Evolutionary conservation across 2,797 vertebrate species (phyloP).

Genomic region (Aeoliscus strigatus): DNA sequence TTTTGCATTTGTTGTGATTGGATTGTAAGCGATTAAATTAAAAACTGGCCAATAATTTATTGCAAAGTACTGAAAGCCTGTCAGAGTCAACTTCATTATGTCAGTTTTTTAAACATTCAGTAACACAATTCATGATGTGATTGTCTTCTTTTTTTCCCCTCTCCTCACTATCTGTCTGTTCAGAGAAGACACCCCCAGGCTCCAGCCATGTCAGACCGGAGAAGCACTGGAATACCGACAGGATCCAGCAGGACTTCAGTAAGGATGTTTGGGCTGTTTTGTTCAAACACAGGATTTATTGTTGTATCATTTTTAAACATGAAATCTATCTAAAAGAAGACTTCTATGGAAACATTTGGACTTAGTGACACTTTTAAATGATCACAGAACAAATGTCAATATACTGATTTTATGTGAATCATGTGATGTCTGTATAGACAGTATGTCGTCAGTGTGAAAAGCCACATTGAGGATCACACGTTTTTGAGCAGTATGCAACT

Average conservation of each 20-base stretch:
- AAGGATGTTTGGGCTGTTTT: too few species aligned
- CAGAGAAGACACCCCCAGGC: neutral
- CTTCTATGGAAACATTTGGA: too few species aligned
- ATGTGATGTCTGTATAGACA: slow-evolving; percentile 24
- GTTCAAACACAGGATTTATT: too few species aligned
- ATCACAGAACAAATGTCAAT: slow-evolving; percentile 14
- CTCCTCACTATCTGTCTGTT: slow-evolving; percentile 1
- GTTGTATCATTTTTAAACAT: too few species aligned
- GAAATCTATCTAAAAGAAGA: too few species aligned
- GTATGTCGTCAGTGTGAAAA: slow-evolving; percentile 7
- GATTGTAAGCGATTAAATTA: slow-evolving; percentile 14
- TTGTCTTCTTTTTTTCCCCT: slow-evolving; percentile 2
- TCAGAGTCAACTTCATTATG: too few species aligned
- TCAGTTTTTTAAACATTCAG: neutral
- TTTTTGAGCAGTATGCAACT: slow-evolving; percentile 7
- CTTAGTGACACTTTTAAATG: slow-evolving; percentile 3
- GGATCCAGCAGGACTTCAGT: too few species aligned
- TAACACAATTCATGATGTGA: neutral
- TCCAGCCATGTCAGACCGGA: too few species aligned
- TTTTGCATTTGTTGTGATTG: slow-evolving; percentile 13
- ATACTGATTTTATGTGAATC: too few species aligned
- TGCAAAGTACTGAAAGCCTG: slow-evolving; percentile 6
- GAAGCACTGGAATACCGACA: too few species aligned
- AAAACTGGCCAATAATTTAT: slow-evolving; percentile 14
- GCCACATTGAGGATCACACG: slow-evolving; percentile 24